phyloP scores from a whole-genome alignment of 2,797 vertebrate species.

The Megaceryle alcyon region DNA sequence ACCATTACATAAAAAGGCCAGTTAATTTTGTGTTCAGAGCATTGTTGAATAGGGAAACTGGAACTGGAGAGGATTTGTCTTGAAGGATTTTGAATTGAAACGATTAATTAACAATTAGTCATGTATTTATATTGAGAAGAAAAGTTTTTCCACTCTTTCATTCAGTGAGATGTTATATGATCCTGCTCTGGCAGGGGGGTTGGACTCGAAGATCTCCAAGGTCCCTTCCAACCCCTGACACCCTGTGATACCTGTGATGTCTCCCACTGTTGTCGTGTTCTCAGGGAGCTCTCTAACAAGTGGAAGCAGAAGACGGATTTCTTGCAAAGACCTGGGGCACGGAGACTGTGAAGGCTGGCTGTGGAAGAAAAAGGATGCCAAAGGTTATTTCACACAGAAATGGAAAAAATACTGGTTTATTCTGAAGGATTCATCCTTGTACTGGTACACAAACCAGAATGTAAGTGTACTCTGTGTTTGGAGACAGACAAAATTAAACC shows the following conservation, averaged over 20 bases:
- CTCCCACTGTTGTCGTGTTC: not conserved
- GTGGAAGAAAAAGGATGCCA: constrained; percentile 92
- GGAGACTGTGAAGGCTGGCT: constrained; percentile 91
- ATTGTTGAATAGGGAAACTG: not conserved
- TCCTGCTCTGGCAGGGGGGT: too few relatives aligned
- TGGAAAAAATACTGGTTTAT: constrained; percentile 96
- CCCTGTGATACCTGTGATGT: not conserved
- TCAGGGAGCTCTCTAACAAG: constrained; percentile 83
- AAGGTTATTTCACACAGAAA: constrained; percentile 91
- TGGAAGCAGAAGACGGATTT: constrained; percentile 85
- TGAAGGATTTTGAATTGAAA: not conserved
- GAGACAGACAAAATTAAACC: not conserved
- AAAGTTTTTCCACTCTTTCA: not conserved
- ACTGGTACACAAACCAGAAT: constrained; percentile 94
- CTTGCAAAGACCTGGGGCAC: constrained; percentile 89
- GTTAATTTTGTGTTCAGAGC: not conserved
- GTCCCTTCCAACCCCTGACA: too few relatives aligned
- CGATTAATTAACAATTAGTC: not conserved
- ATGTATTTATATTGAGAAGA: not conserved
- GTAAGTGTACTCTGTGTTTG: constrained; percentile 73
- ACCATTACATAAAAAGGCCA: not conserved
- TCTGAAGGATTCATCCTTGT: constrained; percentile 90
- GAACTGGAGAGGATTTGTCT: not conserved
- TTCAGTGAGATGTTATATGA: not conserved
- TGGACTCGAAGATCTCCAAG: too few relatives aligned